Evolutionary conservation across 2,888 invertebrate genomes (phyloP), one percentile per base, ranked within the genome.

Genomic region (Lasioglossum figueresi): DNA sequence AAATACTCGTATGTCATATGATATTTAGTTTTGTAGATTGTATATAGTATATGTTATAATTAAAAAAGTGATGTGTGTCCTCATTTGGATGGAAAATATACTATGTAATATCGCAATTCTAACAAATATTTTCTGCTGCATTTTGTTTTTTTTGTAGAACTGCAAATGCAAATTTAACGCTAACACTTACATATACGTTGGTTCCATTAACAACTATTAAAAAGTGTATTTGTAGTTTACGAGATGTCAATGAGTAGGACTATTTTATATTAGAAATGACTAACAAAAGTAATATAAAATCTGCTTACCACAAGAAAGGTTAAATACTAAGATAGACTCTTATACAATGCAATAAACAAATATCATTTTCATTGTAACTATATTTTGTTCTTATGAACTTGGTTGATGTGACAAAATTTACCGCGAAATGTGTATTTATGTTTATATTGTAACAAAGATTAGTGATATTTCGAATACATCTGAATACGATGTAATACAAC

Each of bases 1-100:
- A 79, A 83, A 83, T 87, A 86, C 83, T 86, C 83, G 66, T 77
- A 75, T 75, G 70, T 79, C 78, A 56, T 83, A 79, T 71, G 63
- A 66, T 48, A 68, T 40, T 45, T 85, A 85, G 73, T 83, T 87
- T 52, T 56, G 66, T 84, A 80, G 82, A 75, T 43, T 63, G 37
- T 78, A 83, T 56, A 77, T 82, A 76, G 66, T 80, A 52, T 37
- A 40, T 16, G 16, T 23, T 68, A 40, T 74, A 82, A 82, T 16
- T 82, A 48, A 80, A 52, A 43, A 70, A 79, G 31, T 76, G 31
- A 74, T 73, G 34, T 56, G 75, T 77, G 45, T 72, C 23, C 59
- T 59, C 8, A 76, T 68, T 14, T 45, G 56, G n/a, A 10, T 43
- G 72, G 34, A n/a, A 5, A 81, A 37, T 79, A 56, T 79, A 10